These are phyloP conservation scores for Drosophila baimaii DNA, from an alignment of 1,140 invertebrate species.

Conservation along the genomic window DNA sequence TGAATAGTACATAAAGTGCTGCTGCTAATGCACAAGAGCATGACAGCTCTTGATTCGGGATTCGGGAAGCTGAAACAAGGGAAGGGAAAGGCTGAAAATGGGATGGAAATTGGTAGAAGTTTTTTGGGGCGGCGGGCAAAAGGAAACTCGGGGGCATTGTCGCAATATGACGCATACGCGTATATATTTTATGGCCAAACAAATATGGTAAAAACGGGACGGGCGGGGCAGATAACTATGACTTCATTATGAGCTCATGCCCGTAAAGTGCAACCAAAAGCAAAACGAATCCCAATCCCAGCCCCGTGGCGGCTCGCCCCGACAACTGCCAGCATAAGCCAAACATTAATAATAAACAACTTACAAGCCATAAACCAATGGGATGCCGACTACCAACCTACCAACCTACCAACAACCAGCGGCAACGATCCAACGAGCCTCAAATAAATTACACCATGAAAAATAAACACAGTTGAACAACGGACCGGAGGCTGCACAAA, in stretches of 20 bases:
- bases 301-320: conserved; percentile 21
- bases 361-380: conserved; percentile 81
- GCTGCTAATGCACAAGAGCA: conserved; percentile 54
- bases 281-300: conserved; percentile 11
- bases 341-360: conserved; percentile 81
- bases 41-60: conserved; percentile 18
- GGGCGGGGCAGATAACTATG: conserved; percentile 61
- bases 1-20: conserved; percentile 52
- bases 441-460: conserved; percentile 64
- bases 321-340: conserved; percentile 67
- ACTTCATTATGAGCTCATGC: conserved; percentile 77
- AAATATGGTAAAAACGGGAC: conserved; percentile 56
- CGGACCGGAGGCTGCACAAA: conserved; percentile 21
- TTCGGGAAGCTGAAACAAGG: conserved; percentile 15
- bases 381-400: conserved; percentile 58
- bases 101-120: conserved; percentile 1
- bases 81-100: neutral
- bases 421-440: conserved; percentile 38
- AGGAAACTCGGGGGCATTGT: conserved; percentile 28
- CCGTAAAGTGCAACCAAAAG: conserved; percentile 61
- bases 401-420: conserved; percentile 19
- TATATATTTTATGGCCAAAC: conserved; percentile 66
- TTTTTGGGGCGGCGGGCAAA: neutral
- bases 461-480: conserved; percentile 46
- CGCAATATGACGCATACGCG: conserved; percentile 74